Evolutionary conservation across 2,113 vertebrate genomes (phyloP).

Genomic region (Gymnocephalus cernua): DNA sequence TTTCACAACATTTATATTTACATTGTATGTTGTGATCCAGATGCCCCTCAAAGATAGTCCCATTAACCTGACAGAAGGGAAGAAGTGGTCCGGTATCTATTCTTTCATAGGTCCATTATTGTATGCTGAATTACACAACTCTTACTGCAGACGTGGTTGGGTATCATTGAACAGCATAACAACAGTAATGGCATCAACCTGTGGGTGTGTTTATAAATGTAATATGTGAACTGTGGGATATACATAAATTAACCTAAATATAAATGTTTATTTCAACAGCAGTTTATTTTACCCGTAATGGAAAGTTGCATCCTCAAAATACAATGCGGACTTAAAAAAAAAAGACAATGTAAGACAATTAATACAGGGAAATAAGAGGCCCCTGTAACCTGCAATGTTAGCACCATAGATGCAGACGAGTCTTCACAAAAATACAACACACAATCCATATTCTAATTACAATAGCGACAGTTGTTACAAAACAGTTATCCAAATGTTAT

Average conservation of each 20-base stretch:
- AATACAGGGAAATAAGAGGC: not conserved
- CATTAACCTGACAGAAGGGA: too few relatives aligned
- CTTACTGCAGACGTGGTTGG: not conserved
- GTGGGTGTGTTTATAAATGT: not conserved
- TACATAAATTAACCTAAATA: not conserved
- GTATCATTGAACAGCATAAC: not conserved
- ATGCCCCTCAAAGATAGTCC: not conserved
- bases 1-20: not conserved
- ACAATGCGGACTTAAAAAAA: not conserved
- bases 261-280: not conserved
- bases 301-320: not conserved
- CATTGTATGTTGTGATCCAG: not conserved
- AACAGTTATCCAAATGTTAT: not conserved
- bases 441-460: not conserved
- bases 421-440: not conserved
- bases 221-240: not conserved
- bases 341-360: not conserved
- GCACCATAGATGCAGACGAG: not conserved
- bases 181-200: not conserved
- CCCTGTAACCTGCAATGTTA: too few relatives aligned
- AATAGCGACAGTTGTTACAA: not conserved
- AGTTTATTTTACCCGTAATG: not conserved
- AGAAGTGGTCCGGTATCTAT: too few relatives aligned
- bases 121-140: not conserved
- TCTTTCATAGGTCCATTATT: too few relatives aligned